Conservation (phyloP, 92 coral and sea anemone genomes). For the Phymanthus crucifer region DNA sequence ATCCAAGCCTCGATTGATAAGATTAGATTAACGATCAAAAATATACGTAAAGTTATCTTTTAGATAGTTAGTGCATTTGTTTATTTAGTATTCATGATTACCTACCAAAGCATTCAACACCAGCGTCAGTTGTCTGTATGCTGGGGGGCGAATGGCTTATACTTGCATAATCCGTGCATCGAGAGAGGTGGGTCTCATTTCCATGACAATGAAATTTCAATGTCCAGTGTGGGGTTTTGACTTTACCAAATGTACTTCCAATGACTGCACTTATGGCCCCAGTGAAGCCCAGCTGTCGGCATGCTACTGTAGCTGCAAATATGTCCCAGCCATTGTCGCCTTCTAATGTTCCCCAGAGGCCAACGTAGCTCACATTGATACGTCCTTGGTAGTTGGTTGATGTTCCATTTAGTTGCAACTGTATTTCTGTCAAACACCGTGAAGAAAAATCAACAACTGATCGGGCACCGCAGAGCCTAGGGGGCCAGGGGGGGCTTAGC, state of each 20-base stretch:
- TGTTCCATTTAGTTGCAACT: slow-evolving; percentile 22
- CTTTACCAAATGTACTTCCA: slow-evolving; percentile 43
- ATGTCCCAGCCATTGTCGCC: slow-evolving; percentile 67
- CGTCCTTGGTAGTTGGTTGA: slow-evolving; percentile 35
- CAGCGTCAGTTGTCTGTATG: slow-evolving; percentile 18
- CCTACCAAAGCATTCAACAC: slow-evolving; percentile 67
- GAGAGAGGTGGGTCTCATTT: slow-evolving; percentile 28
- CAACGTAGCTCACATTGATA: slow-evolving; percentile 41
- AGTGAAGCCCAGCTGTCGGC: slow-evolving; percentile 43
- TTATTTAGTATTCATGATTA: too few species aligned
- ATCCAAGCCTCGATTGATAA: too few species aligned
- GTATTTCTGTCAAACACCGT: slow-evolving; percentile 4
- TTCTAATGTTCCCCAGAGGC: slow-evolving; percentile 63
- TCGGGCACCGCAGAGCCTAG: too few species aligned
- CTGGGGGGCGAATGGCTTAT: not conserved
- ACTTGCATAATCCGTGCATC: slow-evolving; percentile 31
- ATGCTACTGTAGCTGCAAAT: slow-evolving; percentile 53
- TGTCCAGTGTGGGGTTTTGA: slow-evolving; percentile 54
- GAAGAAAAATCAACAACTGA: too few species aligned
- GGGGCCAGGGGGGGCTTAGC: too few species aligned
- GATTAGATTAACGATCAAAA: too few species aligned
- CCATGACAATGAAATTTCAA: slow-evolving; percentile 48
- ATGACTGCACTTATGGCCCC: slow-evolving; percentile 57
- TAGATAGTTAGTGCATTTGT: too few species aligned
- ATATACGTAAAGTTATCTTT: too few species aligned